Evolutionary conservation across 1,140 invertebrate genomes (phyloP), one percentile per base, ranked within the genome.

Genomic region (Lucilia sericata): DNA sequence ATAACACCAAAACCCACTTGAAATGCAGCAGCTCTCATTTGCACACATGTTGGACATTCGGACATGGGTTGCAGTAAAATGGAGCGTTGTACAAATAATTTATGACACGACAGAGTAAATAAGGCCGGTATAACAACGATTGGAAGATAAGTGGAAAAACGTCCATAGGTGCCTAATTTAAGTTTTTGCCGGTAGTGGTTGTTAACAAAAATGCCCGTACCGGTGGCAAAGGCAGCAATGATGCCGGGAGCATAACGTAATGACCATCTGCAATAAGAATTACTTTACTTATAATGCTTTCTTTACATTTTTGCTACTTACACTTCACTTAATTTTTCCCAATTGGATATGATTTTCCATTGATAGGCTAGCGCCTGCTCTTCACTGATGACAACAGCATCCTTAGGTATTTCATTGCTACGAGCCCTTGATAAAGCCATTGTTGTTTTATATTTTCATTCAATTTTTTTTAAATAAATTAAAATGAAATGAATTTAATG

Each of bases 301-400:
- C 10, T 81, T 55, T 51, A 21, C 10, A 82, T 30, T 51, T 14
- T 34, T n/a, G 47, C 36, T 47, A 87, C 91, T 82, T 87, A 92
- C 92, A 92, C 88, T 80, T 92, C 92, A 65, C 85, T 87, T 19
- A 83, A 30, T 83, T 91, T 88, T 74, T 91, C 88, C 92, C 92
- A 92, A 49, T 88, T 85, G 47, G 87, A 88, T 42, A 92, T 88
- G 25, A 92, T 87, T 83, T 91, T 89, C 86, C 87, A 89, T 86
- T 92, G 92, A 84, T 91, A 92, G 9, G 87, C 85, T 14, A 92
- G 74, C 1, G 92, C 92, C 55, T 92, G 88, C 17, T 91, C 87
- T 86, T 92, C 88, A 65, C 87, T 87, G 82, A 92, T 87, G 9
- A 91, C 65, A 12, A 92, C 88, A 0, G 92, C 92, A 89, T 92